A percentile compares a stretch with the other conserved stretches of the same genome.
phyloP scores from a whole-genome alignment of 2,888 invertebrate species.

The Parochlus steinenii region DNA sequence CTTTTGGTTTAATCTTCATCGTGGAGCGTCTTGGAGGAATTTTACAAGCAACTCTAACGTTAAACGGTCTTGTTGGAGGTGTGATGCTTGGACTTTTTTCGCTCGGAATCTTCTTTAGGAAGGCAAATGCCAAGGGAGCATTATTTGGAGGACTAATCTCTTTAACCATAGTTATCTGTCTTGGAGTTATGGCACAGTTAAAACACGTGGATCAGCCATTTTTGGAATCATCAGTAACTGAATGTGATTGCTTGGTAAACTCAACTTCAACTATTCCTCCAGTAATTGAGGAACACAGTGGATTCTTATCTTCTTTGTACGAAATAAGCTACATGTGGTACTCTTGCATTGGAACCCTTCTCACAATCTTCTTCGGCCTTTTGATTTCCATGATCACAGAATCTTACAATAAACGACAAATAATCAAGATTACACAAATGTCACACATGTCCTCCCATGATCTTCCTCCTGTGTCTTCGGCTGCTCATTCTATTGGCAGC shows the following conservation, averaged over 20 bases:
- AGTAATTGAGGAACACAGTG: neutral
- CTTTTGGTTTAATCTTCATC: slow-evolving; percentile 67
- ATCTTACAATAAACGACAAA: neutral
- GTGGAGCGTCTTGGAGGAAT: slow-evolving; percentile 78
- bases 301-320: slow-evolving; percentile 35
- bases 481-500: slow-evolving; percentile 3
- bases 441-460: neutral
- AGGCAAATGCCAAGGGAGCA: slow-evolving; percentile 55
- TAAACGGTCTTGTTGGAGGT: slow-evolving; percentile 81
- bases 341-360: slow-evolving; percentile 59
- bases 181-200: slow-evolving; percentile 28
- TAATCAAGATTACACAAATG: neutral
- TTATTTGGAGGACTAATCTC: slow-evolving; percentile 27
- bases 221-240: slow-evolving; percentile 21
- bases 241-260: slow-evolving; percentile 24
- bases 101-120: slow-evolving; percentile 77
- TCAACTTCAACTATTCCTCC: slow-evolving; percentile 16
- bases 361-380: slow-evolving; percentile 56
- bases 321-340: slow-evolving; percentile 84
- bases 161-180: slow-evolving; percentile 23
- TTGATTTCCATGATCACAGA: slow-evolving; percentile 46
- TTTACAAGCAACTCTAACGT: slow-evolving; percentile 71
- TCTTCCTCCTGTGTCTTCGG: slow-evolving; percentile 2
- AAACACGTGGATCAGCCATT: slow-evolving; percentile 19
- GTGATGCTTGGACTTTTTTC: slow-evolving; percentile 75